Base-by-base conservation (phyloP, 1,140 invertebrate species). In the Phthorimaea operculella region DNA sequence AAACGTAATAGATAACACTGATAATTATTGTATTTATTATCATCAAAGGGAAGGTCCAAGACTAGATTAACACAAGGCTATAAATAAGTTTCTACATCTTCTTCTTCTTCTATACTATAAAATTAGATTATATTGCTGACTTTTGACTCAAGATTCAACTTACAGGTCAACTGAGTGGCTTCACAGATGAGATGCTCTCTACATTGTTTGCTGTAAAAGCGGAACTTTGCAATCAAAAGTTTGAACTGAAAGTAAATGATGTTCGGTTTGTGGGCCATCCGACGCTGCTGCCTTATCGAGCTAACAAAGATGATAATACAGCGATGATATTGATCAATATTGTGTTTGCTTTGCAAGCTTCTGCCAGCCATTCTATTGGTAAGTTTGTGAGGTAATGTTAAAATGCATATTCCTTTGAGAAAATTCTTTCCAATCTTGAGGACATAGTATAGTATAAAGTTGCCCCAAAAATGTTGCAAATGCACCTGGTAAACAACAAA, bases 201-300 rank as follows among this genome's bases (percentile, higher is more conserved):
- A 96, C 94, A 17, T 75, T 98, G 45, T 95, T 98, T 86, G 95
- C 96, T 28, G 95, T 97, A 0, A 97, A 97, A 75, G 90, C 90
- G 39, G 93, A 96, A 69, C 78, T 98, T 8, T 96, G 94, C 74
- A 94, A 95, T 66, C 87, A 90, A 48, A 97, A 97, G 78, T 96
- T 97, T 87, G 96, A 98, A 80, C 82, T 98, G 0, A 98, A 98
- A 88, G 92, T 98, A 0, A 97, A 98, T 85, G 95, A 98, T 89
- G 94, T 98, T 0, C 87, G 95, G 42, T 98, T 98, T 87, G 94
- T 98, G 17, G 96, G 96, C 7, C 96, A 97, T 86, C 97, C 97
- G 0, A 95, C 94, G 0, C 75, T 92, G 16, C 86, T 97, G 17
- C 89, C 90, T 51, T 88, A 90, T 16, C 81, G 89, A 64, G 88